These are phyloP conservation scores for Gyrodactylus bullatarudis DNA, from an alignment of 1,140 invertebrate species.

Conservation along the genomic window DNA sequence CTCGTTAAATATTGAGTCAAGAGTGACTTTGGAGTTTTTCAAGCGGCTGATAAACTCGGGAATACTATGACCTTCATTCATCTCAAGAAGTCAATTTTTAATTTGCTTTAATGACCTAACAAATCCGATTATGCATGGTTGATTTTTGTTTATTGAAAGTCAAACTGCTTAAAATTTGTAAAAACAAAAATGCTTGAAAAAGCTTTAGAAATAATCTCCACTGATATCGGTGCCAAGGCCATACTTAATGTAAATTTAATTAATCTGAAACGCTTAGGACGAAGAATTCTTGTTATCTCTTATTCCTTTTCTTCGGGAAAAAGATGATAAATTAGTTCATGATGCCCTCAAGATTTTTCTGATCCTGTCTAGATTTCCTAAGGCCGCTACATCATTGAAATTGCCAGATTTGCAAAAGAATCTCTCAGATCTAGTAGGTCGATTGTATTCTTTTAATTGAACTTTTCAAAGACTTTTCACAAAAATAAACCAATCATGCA, in stretches of 20 bases:
- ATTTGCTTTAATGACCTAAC: too few species aligned
- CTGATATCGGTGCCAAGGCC: not conserved
- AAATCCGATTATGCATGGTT: too few species aligned
- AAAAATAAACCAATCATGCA: not conserved
- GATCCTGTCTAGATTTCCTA: not conserved
- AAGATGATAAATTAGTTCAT: not conserved
- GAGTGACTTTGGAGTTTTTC: not conserved
- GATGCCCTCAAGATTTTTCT: not conserved
- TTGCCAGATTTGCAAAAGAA: not conserved
- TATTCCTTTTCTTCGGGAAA: not conserved
- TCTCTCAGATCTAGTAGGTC: not conserved
- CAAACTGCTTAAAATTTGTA: not conserved
- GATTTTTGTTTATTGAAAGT: too few species aligned
- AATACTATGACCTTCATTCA: too few species aligned
- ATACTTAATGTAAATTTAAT: not conserved
- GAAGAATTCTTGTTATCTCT: not conserved
- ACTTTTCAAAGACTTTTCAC: not conserved
- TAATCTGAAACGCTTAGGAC: not conserved
- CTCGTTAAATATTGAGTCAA: not conserved
- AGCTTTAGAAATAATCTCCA: not conserved
- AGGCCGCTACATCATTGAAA: not conserved
- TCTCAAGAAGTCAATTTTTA: too few species aligned
- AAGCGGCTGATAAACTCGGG: not conserved
- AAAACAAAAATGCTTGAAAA: not conserved
- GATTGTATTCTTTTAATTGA: not conserved